These are phyloP conservation scores for Ophion slaviceki DNA, from an alignment of 2,888 invertebrate species.

Conservation along the genomic window DNA sequence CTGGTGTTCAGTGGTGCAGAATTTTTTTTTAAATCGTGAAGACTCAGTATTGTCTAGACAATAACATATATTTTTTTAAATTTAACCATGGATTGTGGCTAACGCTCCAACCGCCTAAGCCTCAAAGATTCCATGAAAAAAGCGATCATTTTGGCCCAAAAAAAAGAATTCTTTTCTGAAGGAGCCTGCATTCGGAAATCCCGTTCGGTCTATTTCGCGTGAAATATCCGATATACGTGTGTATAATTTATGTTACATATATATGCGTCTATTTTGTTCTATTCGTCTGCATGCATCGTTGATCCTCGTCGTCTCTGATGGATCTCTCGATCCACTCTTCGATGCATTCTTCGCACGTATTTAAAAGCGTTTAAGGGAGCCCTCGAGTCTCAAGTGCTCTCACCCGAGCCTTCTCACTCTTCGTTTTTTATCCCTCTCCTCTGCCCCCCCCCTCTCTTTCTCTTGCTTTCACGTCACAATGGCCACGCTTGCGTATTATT, in stretches of 20 bases:
- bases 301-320: slow-evolving; percentile 59
- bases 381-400: slow-evolving; percentile 76
- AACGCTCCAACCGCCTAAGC: too few species aligned
- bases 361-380: slow-evolving; percentile 80
- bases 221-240: slow-evolving; percentile 14
- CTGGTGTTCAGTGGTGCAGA: too few species aligned
- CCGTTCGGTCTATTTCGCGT: background rate
- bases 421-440: slow-evolving; percentile 2
- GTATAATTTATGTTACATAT: slow-evolving; percentile 18
- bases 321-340: slow-evolving; percentile 50
- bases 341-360: slow-evolving; percentile 74
- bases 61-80: too few species aligned
- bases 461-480: slow-evolving; percentile 46
- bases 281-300: slow-evolving; percentile 44
- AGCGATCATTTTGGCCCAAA: too few species aligned
- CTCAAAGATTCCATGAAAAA: too few species aligned
- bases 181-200: background rate
- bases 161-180: background rate
- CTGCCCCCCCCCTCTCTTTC: slow-evolving; percentile 42
- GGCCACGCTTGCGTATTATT: slow-evolving; percentile 76
- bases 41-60: too few species aligned
- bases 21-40: too few species aligned
- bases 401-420: slow-evolving; percentile 63
- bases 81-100: too few species aligned
- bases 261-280: slow-evolving; percentile 44